A percentile compares a stretch with the other conserved stretches of the same genome.
These are phyloP conservation scores for Ametastegia equiseti DNA, from an alignment of 2,888 invertebrate species.

Conservation along the genomic window DNA sequence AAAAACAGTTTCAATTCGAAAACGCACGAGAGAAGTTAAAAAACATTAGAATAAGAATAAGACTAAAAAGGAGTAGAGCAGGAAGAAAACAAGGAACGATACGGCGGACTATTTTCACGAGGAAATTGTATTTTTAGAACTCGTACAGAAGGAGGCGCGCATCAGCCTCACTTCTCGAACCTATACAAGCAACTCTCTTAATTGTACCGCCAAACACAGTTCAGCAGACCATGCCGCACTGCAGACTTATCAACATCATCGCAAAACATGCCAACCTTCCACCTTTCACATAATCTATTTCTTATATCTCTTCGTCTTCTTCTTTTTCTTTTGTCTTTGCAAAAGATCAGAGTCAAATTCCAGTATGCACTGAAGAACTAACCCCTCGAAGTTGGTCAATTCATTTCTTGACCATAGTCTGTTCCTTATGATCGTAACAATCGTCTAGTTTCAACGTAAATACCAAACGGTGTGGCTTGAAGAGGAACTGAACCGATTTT, in stretches of 20 bases:
- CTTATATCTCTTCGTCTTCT: not conserved
- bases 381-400: no score
- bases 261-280: no score
- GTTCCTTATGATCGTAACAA: no score
- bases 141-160: not conserved
- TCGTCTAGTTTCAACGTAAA: no score
- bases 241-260: not conserved
- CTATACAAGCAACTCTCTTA: not conserved
- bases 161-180: not conserved
- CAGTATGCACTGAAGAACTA: no score
- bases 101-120: constrained; percentile 5
- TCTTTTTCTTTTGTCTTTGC: not conserved
- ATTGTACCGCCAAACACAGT: not conserved
- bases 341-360: no score
- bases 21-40: no score
- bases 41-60: not conserved
- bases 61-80: not conserved
- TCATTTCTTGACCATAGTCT: no score
- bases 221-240: not conserved
- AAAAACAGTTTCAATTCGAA: no score
- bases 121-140: not conserved
- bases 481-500: no score
- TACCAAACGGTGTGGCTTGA: no score
- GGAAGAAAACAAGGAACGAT: constrained; percentile 13
- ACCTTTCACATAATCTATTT: no score